These are phyloP conservation scores for Bombyx huttoni DNA, from an alignment of 2,888 invertebrate genomes.

Conservation along the genomic window DNA sequence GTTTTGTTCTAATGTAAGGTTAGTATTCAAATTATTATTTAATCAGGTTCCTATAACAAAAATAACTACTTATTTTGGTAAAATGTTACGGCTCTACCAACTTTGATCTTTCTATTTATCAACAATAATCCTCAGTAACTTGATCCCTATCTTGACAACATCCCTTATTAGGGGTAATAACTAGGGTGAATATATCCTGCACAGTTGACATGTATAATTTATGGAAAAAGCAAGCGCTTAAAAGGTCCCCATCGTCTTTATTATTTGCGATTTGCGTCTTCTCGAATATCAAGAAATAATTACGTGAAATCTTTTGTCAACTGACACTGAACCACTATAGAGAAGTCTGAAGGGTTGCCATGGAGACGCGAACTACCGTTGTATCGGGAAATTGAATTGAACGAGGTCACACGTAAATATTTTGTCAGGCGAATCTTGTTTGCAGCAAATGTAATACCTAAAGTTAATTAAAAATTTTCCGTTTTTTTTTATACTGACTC, in stretches of 20 bases:
- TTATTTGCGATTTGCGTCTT: constrained; percentile 12
- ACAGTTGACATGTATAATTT: constrained; percentile 50
- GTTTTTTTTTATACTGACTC: no score
- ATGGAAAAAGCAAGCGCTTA: constrained; percentile 14
- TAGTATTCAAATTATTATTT: no score
- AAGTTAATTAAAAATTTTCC: no score
- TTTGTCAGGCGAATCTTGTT: no score
- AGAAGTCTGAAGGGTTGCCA: constrained; percentile 3
- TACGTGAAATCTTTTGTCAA: constrained; percentile 2
- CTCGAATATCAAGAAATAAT: not conserved
- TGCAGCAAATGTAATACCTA: no score
- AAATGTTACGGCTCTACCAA: constrained; percentile 1
- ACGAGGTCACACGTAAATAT: no score
- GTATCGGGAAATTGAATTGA: not conserved
- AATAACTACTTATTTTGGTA: no score
- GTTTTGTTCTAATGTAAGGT: no score
- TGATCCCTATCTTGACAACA: constrained; percentile 30
- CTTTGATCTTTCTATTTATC: constrained; percentile 24
- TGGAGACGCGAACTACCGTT: not conserved
- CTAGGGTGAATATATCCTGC: constrained; percentile 35
- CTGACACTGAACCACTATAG: constrained; percentile 13
- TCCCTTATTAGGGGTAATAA: constrained; percentile 40
- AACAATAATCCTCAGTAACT: constrained; percentile 35
- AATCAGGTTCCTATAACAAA: no score
- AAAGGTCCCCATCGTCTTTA: constrained; percentile 7